These are phyloP conservation scores for Coelopa pilipes DNA, from an alignment of 2,888 invertebrate genomes.

Conservation along the genomic window DNA sequence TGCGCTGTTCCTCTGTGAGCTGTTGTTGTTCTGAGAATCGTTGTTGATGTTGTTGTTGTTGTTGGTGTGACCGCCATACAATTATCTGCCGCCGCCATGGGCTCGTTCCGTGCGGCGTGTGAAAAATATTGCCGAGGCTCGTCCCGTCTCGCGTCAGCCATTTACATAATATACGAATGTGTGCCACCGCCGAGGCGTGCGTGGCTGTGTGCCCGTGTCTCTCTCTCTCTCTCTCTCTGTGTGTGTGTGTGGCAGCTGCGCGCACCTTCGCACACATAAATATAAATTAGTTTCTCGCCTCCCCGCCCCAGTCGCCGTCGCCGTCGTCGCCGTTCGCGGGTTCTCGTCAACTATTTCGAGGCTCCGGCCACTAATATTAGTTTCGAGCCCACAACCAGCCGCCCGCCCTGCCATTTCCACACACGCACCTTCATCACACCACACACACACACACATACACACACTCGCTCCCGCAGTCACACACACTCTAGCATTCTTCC, in stretches of 20 bases:
- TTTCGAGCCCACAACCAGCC: neutral
- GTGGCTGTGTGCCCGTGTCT: neutral
- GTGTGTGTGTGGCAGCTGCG: neutral
- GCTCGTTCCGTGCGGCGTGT: neutral
- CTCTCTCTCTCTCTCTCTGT: no score
- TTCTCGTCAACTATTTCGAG: no score
- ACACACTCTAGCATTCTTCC: no score
- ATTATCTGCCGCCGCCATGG: neutral
- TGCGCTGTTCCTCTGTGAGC: neutral
- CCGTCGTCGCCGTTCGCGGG: no score
- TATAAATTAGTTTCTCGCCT: neutral
- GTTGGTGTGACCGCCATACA: neutral
- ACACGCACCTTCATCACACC: no score
- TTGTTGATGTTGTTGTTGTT: constrained; percentile 8
- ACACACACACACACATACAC: no score
- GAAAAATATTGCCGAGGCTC: constrained; percentile 32
- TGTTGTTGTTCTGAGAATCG: neutral
- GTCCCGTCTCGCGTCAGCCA: constrained; percentile 27
- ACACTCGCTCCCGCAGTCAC: no score
- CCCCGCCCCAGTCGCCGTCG: no score
- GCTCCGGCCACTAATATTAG: neutral
- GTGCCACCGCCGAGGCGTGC: neutral
- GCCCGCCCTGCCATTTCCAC: no score
- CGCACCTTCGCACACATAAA: neutral
- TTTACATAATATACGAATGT: constrained; percentile 32